Base-by-base conservation (phyloP, 2,888 invertebrate species). In the Nudaria mundana region DNA sequence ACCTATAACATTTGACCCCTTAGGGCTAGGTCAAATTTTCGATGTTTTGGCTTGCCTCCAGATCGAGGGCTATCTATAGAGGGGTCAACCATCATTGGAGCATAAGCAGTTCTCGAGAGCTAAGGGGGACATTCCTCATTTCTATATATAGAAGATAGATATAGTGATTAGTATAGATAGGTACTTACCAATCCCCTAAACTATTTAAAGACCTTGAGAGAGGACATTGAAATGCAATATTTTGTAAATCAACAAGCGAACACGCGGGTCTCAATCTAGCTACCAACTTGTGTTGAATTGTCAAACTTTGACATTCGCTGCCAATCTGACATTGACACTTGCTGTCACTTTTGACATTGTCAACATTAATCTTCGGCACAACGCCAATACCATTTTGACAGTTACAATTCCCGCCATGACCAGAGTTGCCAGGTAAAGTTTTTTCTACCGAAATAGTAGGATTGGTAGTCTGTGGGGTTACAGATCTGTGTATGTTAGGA, bases 211-310 rank as follows among this genome's bases (percentile, higher is more conserved):
- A 83, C 13, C 59, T 63, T 2, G 82, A 76, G n/a, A 76, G 26
- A 0, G 55, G 47, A 47, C 76, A 71, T 0, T 63, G 55, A 7
- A 71, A 65, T 0, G 59, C 32, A 0, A 65, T 46, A 39, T 72
- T 76, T 14, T 81, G 78, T 16, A 86, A 54, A 46, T 86, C 86
- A 0, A 70, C 81, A 3, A 86, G 44, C 0, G 86, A 86, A 30
- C 81, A 79, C 0, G 85, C 81, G 4, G 80, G 82, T 5, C 81
- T 57, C 23, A 85, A 44, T 8, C 77, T 66, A 0, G 81, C 63
- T 0, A 87, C 79, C 28, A 86, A 51, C 44, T 74, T 82, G 32
- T 84, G 83, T 4, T 76, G 82, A 13, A 78, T 51, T 2, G 37
- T 44, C 22, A 64, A 39, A 52, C 59, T 69, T 22, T 71, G 69